Conservation (phyloP, 1,140 invertebrate genomes). For the Episyrphus balteatus region DNA sequence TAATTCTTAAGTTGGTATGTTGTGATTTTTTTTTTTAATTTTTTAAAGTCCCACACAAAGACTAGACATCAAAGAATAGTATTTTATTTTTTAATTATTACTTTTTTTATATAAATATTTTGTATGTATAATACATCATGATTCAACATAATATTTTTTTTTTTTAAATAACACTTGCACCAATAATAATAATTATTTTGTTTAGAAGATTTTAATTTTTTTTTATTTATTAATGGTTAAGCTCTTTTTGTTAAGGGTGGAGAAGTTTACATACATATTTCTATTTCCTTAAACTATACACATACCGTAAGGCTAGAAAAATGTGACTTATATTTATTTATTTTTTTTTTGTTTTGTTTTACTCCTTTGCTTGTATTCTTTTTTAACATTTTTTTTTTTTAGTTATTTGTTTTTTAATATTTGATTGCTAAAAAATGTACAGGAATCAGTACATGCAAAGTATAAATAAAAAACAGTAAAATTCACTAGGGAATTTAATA, state of each 20-base stretch:
- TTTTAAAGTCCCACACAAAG: slow-evolving; percentile 34
- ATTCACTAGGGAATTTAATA: too few relatives aligned
- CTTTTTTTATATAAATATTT: slow-evolving; percentile 9
- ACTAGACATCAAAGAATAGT: slow-evolving; percentile 28
- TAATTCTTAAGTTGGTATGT: slow-evolving; percentile 23
- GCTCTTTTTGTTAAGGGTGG: slow-evolving; percentile 3
- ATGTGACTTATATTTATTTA: too few relatives aligned
- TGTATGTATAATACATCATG: slow-evolving; percentile 10
- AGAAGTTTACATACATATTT: slow-evolving; percentile 5
- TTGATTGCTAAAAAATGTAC: too few relatives aligned
- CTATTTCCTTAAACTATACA: too few relatives aligned
- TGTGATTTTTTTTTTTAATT: slow-evolving; percentile 7
- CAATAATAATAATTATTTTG: slow-evolving; percentile 6
- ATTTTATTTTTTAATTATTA: slow-evolving; percentile 17
- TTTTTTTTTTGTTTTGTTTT: too few relatives aligned
- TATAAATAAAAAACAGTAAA: too few relatives aligned
- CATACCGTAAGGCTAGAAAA: too few relatives aligned
- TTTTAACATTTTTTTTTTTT: too few relatives aligned
- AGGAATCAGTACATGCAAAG: too few relatives aligned
- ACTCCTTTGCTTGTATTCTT: too few relatives aligned
- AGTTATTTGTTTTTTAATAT: too few relatives aligned
- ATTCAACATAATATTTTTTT: slow-evolving; percentile 11
- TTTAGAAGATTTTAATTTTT: slow-evolving; percentile 17
- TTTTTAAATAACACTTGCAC: slow-evolving; percentile 3
- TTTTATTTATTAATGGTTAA: slow-evolving; percentile 13